Base-by-base conservation (phyloP, 2,797 vertebrate genomes). In the Pantherophis vulpinus region DNA sequence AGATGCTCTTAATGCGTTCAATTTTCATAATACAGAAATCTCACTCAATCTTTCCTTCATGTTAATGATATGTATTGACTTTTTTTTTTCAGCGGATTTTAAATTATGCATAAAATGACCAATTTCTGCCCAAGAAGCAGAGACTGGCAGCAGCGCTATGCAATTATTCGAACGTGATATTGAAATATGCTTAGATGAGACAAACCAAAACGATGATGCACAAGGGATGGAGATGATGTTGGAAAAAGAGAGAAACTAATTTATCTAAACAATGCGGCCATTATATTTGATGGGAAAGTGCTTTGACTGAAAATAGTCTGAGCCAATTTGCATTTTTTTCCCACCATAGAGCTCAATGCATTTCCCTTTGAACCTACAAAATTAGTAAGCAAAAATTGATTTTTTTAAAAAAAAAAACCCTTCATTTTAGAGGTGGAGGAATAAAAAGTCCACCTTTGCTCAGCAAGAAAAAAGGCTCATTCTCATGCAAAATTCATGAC, bases 81-180 rank as follows among this genome's bases (percentile, higher is more conserved):
- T 92, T 10, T 94, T 94, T 94, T 92, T 8, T 94, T 20, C 79
- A 66, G 83, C n/a, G 25, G 90, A 88, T 92, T 94, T 94, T 59
- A 97, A 97, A 97, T 95, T 96, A 94, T 94, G 61, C 93, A 94
- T 95, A 96, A 97, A 96, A 97, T 90, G 86, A 86, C 90, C 93
- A 63, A 1, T 91, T 94, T 95, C 94, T 91, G 59, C 1, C 92
- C 29, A 0, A 14, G 60, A 86, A 87, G 88, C 4, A 91, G 90
- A 66, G 10, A 27, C 18, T 55, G 58, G 70, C 88, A 92, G 32
- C 14, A 61, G 18, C 54, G 7, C 91, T 59, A 29, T 4, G 47
- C 90, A 61, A n/a, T 94, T 95, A 63, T 6, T 12, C 2, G 42
- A 90, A 70, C 18, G 59, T 42, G 60, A 0, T 25, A 2, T 14